Evolutionary conservation across 2,888 invertebrate species (phyloP).

Genomic region (Xestia ashworthii): DNA sequence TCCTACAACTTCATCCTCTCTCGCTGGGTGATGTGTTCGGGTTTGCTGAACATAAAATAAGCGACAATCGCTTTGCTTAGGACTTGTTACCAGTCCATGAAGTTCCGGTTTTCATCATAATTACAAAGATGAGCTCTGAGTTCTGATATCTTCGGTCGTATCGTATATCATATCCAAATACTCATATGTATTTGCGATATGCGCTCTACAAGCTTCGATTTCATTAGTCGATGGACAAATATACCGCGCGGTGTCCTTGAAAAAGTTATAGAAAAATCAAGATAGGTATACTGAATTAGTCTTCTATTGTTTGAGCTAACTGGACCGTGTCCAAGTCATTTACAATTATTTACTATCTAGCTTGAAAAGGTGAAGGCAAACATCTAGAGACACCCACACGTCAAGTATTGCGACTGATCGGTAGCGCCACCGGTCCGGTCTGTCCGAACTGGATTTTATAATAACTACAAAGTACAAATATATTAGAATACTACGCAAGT

Average conservation of each 20-base stretch:
- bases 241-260: background rate
- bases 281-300: background rate
- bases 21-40: background rate
- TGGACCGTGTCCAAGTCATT: slow-evolving; percentile 19
- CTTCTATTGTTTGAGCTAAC: slow-evolving; percentile 25
- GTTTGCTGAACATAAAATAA: background rate
- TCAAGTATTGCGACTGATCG: background rate
- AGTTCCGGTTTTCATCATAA: background rate
- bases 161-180: background rate
- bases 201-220: too few relatives aligned
- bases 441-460: slow-evolving; percentile 6
- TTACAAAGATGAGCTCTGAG: background rate
- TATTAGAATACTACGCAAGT: background rate
- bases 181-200: background rate
- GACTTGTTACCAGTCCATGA: background rate
- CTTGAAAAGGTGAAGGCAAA: slow-evolving; percentile 46
- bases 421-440: slow-evolving; percentile 37
- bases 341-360: slow-evolving; percentile 20
- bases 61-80: background rate
- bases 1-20: background rate
- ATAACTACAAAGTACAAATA: background rate
- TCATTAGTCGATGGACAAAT: background rate
- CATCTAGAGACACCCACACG: slow-evolving; percentile 40
- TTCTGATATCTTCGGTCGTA: background rate
- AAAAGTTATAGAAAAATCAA: background rate